phyloP scores from a whole-genome alignment of 2,797 vertebrate genomes.

The Amphiprion clarkii region DNA sequence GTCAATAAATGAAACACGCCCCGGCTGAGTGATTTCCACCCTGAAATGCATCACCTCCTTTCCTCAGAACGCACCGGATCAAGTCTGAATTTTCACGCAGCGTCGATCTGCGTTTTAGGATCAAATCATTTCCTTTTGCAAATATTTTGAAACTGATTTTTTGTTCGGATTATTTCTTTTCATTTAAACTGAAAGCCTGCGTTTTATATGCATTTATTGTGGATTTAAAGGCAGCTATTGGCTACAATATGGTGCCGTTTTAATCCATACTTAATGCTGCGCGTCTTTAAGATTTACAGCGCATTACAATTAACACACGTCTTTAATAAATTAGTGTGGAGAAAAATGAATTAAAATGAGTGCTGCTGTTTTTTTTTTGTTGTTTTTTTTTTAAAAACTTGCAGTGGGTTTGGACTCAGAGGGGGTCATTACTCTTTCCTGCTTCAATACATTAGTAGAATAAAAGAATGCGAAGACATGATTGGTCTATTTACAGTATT shows the following conservation, averaged over 20 bases:
- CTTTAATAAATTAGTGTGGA: slow-evolving; percentile 47
- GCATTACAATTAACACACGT: slow-evolving; percentile 71
- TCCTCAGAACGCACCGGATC: slow-evolving; percentile 43
- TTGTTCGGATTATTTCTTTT: slow-evolving; percentile 1
- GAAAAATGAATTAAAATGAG: slow-evolving; percentile 24
- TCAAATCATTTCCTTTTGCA: neutral
- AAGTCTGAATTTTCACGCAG: slow-evolving; percentile 30
- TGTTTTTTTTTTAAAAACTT: slow-evolving; percentile 5
- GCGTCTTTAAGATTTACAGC: slow-evolving; percentile 65
- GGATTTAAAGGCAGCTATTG: slow-evolving; percentile 76
- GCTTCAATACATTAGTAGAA: slow-evolving; percentile 7
- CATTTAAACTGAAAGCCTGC: neutral
- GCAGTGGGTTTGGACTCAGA: slow-evolving; percentile 9
- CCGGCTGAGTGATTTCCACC: slow-evolving; percentile 79
- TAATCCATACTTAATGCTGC: slow-evolving; percentile 82
- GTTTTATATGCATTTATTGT: slow-evolving; percentile 53
- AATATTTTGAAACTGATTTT: too few relatives aligned
- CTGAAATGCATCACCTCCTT: slow-evolving; percentile 69
- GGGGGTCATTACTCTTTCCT: slow-evolving; percentile 9
- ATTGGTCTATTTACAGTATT: slow-evolving; percentile 24
- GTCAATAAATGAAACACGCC: slow-evolving; percentile 84
- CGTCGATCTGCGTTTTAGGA: slow-evolving; percentile 4
- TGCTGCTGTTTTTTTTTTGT: slow-evolving; percentile 4
- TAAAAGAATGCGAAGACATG: slow-evolving; percentile 6
- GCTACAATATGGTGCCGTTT: slow-evolving; percentile 68